phyloP scores from a whole-genome alignment of 2,113 vertebrate genomes.

The Phycodurus eques region DNA sequence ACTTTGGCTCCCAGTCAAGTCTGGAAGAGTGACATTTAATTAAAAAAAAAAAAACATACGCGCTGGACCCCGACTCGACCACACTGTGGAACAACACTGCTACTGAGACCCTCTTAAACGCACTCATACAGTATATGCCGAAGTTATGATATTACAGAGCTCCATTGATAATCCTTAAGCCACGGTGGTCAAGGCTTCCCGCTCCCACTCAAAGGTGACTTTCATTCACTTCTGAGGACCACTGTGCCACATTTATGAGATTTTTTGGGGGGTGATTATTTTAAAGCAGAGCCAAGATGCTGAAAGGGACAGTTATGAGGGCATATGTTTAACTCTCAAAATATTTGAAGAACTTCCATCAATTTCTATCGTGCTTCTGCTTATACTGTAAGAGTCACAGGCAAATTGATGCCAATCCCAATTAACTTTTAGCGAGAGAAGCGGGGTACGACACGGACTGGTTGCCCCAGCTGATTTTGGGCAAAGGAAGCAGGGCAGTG shows the following conservation, averaged over 20 bases:
- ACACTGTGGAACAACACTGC: constrained; percentile 21
- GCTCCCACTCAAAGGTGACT: constrained; percentile 59
- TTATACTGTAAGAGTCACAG: no score
- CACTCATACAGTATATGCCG: constrained; percentile 15
- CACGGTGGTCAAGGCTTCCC: constrained; percentile 22
- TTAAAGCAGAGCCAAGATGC: constrained; percentile 6
- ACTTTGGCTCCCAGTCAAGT: not conserved
- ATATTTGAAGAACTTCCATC: not conserved
- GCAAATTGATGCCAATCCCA: no score
- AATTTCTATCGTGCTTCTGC: not conserved
- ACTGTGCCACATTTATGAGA: constrained; percentile 52
- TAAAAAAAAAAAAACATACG: not conserved
- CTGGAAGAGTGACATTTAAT: not conserved
- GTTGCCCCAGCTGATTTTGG: no score
- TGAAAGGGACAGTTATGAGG: constrained; percentile 13
- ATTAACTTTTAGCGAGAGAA: no score
- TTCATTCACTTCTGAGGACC: constrained; percentile 51
- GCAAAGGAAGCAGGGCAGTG: no score
- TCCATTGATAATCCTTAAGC: constrained; percentile 53
- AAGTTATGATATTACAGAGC: constrained; percentile 38
- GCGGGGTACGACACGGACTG: no score
- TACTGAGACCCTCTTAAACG: constrained; percentile 42
- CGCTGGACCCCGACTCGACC: constrained; percentile 9
- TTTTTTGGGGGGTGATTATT: constrained; percentile 14
- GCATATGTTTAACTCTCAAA: constrained; percentile 23